Base-by-base conservation (phyloP, 2,113 vertebrate species). In the Sterrhoptilus dennistouni region DNA sequence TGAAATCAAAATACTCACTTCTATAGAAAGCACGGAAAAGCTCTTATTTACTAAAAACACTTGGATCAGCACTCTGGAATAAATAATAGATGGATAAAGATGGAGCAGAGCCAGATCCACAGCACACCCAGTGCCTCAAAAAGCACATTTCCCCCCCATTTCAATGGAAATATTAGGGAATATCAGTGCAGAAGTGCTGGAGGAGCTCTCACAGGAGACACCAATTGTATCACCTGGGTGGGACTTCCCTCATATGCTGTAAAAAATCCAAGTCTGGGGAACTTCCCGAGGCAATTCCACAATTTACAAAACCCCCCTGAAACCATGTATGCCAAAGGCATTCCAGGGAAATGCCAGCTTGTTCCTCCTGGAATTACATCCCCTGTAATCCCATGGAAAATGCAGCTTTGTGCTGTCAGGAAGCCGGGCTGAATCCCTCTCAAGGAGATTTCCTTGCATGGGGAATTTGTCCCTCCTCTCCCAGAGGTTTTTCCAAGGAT, bases 401-500 rank as follows among this genome's bases (percentile, higher is more conserved):
- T 0, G 2, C 71, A 40, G 63, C 40, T 86, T 25, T 61, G 25
- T 0, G 29, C 44, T 12, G 28, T 12, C 88, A 77, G 40, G 13
- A 53, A 75, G 53, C 45, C 17, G 33, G 36, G 53, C 21, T 59
- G 24, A 63, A 57, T 2, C 2, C 66, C 71, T 36, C 61, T 25
- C 65, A 8, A 22, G n/a, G 35, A 70, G 31, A 87, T 63, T 84
- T 59, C 82, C 57, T 63, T 38, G 52, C 74, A 63, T 0, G 5
- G 50, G 47, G 24, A 61, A 35, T 50, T 1, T 50, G n/a, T 16
- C n/a, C 53, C 68, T 53, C 12, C 12, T 72, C 84, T 69, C 72
- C 49, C 45, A 14, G n/a, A 56, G 57, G 12, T 60, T 92, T 88
- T 80, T 80, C 83, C 68, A 28, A 69, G 75, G 80, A 83, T 91